Evolutionary conservation across 2,797 vertebrate genomes (phyloP), one percentile per base, ranked within the genome.

Genomic region (Percopsis omiscomaycus): DNA sequence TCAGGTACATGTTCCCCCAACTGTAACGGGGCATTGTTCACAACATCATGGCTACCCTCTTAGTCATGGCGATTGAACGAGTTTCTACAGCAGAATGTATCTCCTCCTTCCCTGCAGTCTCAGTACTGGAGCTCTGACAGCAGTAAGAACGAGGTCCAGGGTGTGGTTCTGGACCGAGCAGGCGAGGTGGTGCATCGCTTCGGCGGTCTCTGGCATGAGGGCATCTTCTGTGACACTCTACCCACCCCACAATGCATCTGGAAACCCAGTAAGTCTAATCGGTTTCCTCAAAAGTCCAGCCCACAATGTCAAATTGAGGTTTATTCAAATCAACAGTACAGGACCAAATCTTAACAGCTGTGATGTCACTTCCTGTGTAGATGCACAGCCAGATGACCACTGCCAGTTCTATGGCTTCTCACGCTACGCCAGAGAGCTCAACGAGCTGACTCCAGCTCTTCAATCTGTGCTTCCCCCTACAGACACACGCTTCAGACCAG

Each of bases 121-220:
- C 93, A 93, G 12, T 97, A 95, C 71, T 97, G 95, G 92, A 90
- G 89, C 46, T 93, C 95, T 2, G 89, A 91, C 13, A 82, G 9
- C 72, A 91, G 82, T 27, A 86, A 94, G 78, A 96, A 96, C 0
- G 95, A 96, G 88, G 94, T 97, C 11, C 94, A 96, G 69, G 96
- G 96, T 0, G 91, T 91, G 0, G 94, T 98, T 73, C 86, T 96
- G 78, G 93, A 95, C 84, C 79, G 74, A 59, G 81, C 86, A 0
- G 96, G 96, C 52, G 86, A 89, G 0, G 93, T 95, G 72, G 89
- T 97, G 68, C 96, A 98, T 82, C 94, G 93, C 1, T 94, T 98
- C 10, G 94, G 94, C 0, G 96, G 96, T 4, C 92, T 94, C 22
- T 98, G 96, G 96, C 94, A 96, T 1, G 94, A 98, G 66, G 96